Percentiles rank a stretch among this genome's conserved stretches.
phyloP scores from a whole-genome alignment of 1,140 invertebrate species.

The Scaptomyza graminum region DNA sequence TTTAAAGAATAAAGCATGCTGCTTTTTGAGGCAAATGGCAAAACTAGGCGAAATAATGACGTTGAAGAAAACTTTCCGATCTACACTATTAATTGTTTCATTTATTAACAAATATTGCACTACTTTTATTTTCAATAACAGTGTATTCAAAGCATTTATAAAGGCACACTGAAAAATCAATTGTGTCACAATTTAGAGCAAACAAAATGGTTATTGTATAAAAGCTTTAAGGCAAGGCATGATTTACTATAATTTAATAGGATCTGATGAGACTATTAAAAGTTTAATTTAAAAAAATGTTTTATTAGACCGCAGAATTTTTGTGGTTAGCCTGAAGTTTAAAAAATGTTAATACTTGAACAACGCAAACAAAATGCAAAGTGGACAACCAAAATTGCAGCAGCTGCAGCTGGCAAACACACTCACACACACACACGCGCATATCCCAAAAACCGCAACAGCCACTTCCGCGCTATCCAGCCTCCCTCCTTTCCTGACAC shows the following conservation, averaged over 20 bases:
- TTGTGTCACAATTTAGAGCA: not conserved
- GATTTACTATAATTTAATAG: slow-evolving; percentile 25
- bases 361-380: slow-evolving; percentile 27
- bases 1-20: no score
- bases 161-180: slow-evolving; percentile 10
- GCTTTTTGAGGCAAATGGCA: no score
- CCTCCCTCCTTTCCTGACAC: not conserved
- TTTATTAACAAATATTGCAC: no score
- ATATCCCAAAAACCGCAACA: slow-evolving; percentile 68
- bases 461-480: slow-evolving; percentile 57
- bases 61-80: not conserved
- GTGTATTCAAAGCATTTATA: not conserved
- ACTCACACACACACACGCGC: slow-evolving; percentile 68
- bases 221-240: not conserved
- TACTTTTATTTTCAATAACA: not conserved
- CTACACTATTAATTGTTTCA: no score
- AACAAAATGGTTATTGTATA: not conserved
- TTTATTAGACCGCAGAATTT: slow-evolving; percentile 3
- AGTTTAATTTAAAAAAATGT: slow-evolving; percentile 1
- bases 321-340: slow-evolving; percentile 26
- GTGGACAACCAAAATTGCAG: slow-evolving; percentile 34
- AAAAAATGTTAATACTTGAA: slow-evolving; percentile 42
- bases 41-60: not conserved
- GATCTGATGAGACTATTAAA: not conserved
- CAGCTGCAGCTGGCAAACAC: slow-evolving; percentile 56